Evolutionary conservation across 2,888 invertebrate genomes (phyloP).

Genomic region (Plusia festucae): DNA sequence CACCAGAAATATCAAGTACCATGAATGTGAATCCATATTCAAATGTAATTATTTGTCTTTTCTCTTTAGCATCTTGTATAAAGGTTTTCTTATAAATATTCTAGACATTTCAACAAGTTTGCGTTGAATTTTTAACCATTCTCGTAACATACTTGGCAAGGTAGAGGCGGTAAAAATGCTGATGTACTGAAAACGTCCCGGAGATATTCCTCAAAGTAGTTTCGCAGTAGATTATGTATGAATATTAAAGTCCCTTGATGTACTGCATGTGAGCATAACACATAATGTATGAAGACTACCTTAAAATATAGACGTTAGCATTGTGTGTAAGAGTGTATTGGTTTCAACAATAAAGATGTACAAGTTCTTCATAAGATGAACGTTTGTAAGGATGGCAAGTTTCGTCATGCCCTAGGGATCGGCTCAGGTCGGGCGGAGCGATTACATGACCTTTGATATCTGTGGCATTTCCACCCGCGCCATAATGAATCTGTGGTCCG

Average conservation of each 20-base stretch:
- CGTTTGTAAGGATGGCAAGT: slow-evolving; percentile 56
- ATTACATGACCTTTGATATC: slow-evolving; percentile 68
- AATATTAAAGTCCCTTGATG: slow-evolving; percentile 53
- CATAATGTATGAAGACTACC: slow-evolving; percentile 16
- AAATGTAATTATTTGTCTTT: not conserved
- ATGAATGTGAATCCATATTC: not conserved
- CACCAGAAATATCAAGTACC: not conserved
- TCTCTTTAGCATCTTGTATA: not conserved
- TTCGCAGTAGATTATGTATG: slow-evolving; percentile 48
- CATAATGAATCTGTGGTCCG: slow-evolving; percentile 66
- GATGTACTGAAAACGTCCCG: slow-evolving; percentile 46
- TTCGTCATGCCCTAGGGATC: slow-evolving; percentile 57
- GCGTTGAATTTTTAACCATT: slow-evolving; percentile 24
- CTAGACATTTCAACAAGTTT: slow-evolving; percentile 23
- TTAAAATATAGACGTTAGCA: slow-evolving; percentile 7
- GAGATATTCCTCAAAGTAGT: slow-evolving; percentile 46
- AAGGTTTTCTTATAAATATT: not conserved
- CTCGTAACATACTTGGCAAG: slow-evolving; percentile 9
- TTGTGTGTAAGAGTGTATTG: slow-evolving; percentile 31
- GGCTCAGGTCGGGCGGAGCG: slow-evolving; percentile 61
- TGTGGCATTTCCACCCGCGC: slow-evolving; percentile 61
- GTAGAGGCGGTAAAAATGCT: slow-evolving; percentile 24
- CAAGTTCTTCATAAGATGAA: slow-evolving; percentile 40
- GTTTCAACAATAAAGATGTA: slow-evolving; percentile 48
- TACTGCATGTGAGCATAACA: slow-evolving; percentile 33